Evolutionary conservation across 2,113 vertebrate genomes (phyloP), one percentile per base, ranked within the genome.

Genomic region (Murina feae): DNA sequence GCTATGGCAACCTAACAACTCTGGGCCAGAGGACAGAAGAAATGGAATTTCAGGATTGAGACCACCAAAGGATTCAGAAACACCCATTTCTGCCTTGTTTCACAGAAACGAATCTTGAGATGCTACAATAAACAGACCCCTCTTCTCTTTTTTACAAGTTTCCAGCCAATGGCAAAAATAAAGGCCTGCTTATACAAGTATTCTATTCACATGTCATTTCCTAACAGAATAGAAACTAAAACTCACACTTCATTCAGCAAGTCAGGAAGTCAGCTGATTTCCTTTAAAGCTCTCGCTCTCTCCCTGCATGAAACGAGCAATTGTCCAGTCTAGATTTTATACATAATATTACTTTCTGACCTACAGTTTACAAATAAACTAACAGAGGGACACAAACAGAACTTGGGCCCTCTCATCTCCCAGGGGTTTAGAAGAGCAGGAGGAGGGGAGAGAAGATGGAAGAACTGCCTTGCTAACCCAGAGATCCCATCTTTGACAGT

Each of bases 221-320:
- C 95, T 96, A 93, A 95, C 91, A 92, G 90, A 93, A 95, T 74
- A 97, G 93, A 97, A 95, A 96, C 91, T 93, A 93, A 97, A 97
- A 92, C 86, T 96, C 91, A 82, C 96, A 95, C 87, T 97, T 96
- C 95, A 97, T 97, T 97, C 96, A 97, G 81, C 87, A 78, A 96
- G 96, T 96, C 95, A 96, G 96, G 96, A 97, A 93, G 94, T 97
- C 96, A 97, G 96, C 96, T 97, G 94, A 91, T 94, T 95, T 96
- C 95, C 95, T 94, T 96, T 89, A 93, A 84, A 90, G 76, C 87
- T 75, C 92, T 93, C 78, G 58, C 58, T 85, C 86, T 69, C 55
- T 63, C 76, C 37, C 95, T 21, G 72, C 96, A 90, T 96, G 96
- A 97, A 97, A 75, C 9, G 1, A 96, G 85, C 74, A 82, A 96